Percentiles rank a stretch among this genome's conserved stretches.
These are phyloP conservation scores for Callospermophilus lateralis DNA, from an alignment of 2,113 vertebrate species.

Conservation along the genomic window DNA sequence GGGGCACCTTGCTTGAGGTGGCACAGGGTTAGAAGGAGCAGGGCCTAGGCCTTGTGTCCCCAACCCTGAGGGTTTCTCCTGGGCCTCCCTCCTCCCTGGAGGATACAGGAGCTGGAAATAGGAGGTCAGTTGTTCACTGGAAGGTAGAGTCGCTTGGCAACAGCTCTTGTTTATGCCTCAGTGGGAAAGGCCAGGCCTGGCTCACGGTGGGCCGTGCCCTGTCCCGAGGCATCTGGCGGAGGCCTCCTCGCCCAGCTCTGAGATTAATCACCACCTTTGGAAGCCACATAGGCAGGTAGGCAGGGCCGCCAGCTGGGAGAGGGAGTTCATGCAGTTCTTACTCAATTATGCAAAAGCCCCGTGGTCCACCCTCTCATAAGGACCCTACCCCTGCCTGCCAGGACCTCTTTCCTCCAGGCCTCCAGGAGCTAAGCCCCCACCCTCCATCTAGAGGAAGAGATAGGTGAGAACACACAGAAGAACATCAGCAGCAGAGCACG, in stretches of 20 bases:
- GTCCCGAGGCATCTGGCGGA: background rate
- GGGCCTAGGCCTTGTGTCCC: fast-evolving
- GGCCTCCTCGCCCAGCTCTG: background rate
- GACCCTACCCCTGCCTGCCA: too few relatives aligned
- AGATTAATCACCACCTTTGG: background rate
- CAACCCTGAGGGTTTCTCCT: fast-evolving
- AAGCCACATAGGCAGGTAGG: background rate
- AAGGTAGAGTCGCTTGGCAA: background rate
- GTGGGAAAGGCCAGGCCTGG: background rate
- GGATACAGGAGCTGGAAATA: background rate
- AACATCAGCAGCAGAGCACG: background rate
- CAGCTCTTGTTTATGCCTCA: background rate
- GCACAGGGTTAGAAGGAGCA: fast-evolving
- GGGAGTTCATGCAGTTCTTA: constrained; percentile 39
- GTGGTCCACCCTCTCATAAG: fast-evolving
- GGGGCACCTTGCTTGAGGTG: background rate
- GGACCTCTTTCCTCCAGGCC: background rate
- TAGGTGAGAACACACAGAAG: fast-evolving
- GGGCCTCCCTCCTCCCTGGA: background rate
- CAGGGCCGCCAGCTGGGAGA: background rate
- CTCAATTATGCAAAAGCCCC: constrained; percentile 11
- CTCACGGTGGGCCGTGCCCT: background rate
- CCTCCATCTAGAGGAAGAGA: too few relatives aligned
- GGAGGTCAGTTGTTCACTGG: background rate
- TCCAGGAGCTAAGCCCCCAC: background rate